Conservation (phyloP, 2,113 vertebrate genomes). For the Nothoprocta pentlandii region DNA sequence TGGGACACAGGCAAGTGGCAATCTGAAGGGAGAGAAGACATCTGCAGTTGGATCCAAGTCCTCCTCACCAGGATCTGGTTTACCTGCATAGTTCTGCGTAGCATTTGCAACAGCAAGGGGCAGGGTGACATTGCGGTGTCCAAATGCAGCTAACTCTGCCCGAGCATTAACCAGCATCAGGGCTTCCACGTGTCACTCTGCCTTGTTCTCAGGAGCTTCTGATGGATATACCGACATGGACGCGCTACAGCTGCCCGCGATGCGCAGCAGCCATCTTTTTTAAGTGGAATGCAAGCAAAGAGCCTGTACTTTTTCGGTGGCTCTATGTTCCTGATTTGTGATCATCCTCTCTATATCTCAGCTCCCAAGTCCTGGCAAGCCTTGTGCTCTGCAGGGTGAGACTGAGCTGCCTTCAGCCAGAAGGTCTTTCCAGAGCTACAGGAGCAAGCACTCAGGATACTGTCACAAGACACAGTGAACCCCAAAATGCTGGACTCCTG, state of each 20-base stretch:
- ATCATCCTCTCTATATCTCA: not conserved
- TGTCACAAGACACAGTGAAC: not conserved
- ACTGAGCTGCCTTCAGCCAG: not conserved
- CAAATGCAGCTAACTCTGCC: not conserved
- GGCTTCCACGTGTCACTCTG: not conserved
- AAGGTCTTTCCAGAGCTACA: not conserved
- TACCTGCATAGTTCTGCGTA: not conserved
- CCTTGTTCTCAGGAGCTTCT: not conserved
- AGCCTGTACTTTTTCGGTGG: not conserved
- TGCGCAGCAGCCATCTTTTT: not conserved
- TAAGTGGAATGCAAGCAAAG: not conserved
- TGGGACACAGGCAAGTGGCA: not conserved
- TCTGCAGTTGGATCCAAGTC: not conserved
- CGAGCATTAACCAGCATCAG: accelerated
- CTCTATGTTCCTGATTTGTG: too few species aligned
- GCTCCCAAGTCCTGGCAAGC: not conserved
- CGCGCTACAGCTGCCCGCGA: not conserved
- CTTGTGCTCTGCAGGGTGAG: not conserved
- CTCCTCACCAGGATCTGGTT: not conserved
- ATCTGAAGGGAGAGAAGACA: not conserved
- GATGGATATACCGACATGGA: too few species aligned
- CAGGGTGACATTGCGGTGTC: not conserved
- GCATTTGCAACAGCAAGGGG: not conserved
- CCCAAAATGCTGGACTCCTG: not conserved
- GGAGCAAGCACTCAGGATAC: not conserved